phyloP scores from a whole-genome alignment of 2,113 vertebrate genomes.

The Buteo buteo region DNA sequence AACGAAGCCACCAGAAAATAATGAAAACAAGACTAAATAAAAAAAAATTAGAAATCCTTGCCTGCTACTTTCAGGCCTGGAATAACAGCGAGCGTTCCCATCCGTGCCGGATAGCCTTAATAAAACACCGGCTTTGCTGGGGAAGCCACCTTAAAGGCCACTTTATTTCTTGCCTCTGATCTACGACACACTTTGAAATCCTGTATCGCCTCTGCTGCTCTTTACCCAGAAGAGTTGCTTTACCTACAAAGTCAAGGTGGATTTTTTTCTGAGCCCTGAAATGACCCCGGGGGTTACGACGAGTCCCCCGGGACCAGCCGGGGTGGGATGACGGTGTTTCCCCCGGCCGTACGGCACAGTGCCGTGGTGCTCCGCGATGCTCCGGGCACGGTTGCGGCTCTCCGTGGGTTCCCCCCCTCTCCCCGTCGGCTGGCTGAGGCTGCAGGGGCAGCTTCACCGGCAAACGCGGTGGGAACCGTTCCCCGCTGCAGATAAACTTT shows the following conservation, averaged over 20 bases:
- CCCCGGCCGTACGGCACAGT: rapidly evolving
- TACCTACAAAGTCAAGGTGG: background rate
- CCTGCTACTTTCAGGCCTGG: conserved; percentile 22
- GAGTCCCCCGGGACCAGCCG: rapidly evolving
- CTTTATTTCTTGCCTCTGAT: background rate
- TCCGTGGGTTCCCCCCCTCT: background rate
- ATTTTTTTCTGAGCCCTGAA: background rate
- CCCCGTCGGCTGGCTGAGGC: rapidly evolving
- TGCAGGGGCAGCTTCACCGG: background rate
- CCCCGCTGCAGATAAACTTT: background rate
- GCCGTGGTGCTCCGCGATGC: background rate
- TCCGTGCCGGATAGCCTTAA: background rate
- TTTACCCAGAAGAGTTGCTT: background rate
- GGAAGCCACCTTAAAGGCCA: background rate
- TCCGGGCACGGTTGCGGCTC: rapidly evolving
- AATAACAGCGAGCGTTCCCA: background rate
- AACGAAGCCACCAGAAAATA: background rate
- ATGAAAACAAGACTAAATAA: background rate
- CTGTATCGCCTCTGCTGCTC: background rate
- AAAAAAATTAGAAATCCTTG: background rate
- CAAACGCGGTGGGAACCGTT: rapidly evolving
- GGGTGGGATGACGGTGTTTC: background rate
- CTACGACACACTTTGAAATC: background rate
- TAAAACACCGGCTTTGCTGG: background rate
- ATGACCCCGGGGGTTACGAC: rapidly evolving